These are phyloP conservation scores for Prorops nasuta DNA, from an alignment of 1,140 invertebrate species.

Conservation along the genomic window DNA sequence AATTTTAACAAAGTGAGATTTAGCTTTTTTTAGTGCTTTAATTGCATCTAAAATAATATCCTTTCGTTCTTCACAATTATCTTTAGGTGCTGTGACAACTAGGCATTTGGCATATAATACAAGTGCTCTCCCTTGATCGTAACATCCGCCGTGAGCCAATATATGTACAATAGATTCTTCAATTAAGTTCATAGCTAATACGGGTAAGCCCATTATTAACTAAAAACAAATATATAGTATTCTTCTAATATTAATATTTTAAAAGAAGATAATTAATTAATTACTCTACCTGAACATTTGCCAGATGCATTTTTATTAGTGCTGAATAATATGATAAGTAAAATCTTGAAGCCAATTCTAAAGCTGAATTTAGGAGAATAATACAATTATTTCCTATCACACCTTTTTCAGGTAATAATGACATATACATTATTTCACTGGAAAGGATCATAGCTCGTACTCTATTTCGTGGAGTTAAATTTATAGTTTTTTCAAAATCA, in stretches of 20 bases:
- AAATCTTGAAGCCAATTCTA: constrained; percentile 69
- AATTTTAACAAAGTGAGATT: constrained; percentile 68
- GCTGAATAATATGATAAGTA: constrained; percentile 75
- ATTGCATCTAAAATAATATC: constrained; percentile 64
- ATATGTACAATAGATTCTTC: constrained; percentile 70
- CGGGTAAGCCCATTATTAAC: constrained; percentile 70
- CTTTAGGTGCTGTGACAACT: constrained; percentile 60
- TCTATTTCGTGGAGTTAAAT: constrained; percentile 60
- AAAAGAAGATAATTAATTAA: not conserved
- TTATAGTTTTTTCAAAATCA: constrained; percentile 58
- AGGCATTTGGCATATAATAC: constrained; percentile 68
- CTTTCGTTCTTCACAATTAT: constrained; percentile 50
- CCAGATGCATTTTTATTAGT: constrained; percentile 75
- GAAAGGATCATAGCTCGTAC: constrained; percentile 70
- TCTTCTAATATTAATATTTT: not conserved
- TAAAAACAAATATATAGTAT: constrained; percentile 46
- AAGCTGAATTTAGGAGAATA: constrained; percentile 69
- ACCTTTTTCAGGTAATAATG: constrained; percentile 53
- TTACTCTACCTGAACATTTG: constrained; percentile 63
- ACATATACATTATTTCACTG: constrained; percentile 68
- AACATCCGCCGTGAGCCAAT: constrained; percentile 77
- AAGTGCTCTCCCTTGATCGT: constrained; percentile 70
- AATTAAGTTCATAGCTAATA: constrained; percentile 70
- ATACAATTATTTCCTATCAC: constrained; percentile 54
- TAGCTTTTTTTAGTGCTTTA: constrained; percentile 65